Evolutionary conservation across 1,140 invertebrate genomes (phyloP).

Genomic region (Mya arenaria): DNA sequence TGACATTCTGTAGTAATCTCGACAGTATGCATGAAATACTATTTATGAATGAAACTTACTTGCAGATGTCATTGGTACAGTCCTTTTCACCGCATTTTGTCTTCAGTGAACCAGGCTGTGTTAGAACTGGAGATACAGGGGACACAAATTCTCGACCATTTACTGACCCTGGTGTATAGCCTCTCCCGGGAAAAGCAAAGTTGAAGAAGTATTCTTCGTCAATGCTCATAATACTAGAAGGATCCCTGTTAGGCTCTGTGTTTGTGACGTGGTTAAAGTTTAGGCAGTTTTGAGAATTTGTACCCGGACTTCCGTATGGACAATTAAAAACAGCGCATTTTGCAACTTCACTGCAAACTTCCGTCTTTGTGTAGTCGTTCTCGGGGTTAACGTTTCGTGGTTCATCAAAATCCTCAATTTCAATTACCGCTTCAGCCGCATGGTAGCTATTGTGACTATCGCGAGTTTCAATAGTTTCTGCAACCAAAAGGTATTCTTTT

Average conservation of each 20-base stretch:
- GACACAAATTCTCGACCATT: slow-evolving; percentile 42
- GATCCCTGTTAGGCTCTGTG: background rate
- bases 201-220: slow-evolving; percentile 45
- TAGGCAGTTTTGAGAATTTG: background rate
- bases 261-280: slow-evolving; percentile 13
- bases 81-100: slow-evolving; percentile 13
- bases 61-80: no score
- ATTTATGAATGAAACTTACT: no score
- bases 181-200: slow-evolving; percentile 37
- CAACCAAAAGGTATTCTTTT: slow-evolving; percentile 87
- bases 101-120: slow-evolving; percentile 19
- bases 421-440: slow-evolving; percentile 47
- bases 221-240: background rate
- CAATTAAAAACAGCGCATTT: slow-evolving; percentile 64
- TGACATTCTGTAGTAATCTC: background rate
- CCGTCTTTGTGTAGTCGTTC: slow-evolving; percentile 16
- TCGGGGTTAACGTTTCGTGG: background rate
- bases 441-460: slow-evolving; percentile 34
- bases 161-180: slow-evolving; percentile 43
- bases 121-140: slow-evolving; percentile 21
- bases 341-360: slow-evolving; percentile 3
- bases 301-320: slow-evolving; percentile 37
- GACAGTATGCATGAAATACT: background rate
- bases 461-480: slow-evolving; percentile 76
- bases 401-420: background rate